Evolutionary conservation across 2,113 vertebrate genomes (phyloP).

Genomic region (Holacanthus passer): DNA sequence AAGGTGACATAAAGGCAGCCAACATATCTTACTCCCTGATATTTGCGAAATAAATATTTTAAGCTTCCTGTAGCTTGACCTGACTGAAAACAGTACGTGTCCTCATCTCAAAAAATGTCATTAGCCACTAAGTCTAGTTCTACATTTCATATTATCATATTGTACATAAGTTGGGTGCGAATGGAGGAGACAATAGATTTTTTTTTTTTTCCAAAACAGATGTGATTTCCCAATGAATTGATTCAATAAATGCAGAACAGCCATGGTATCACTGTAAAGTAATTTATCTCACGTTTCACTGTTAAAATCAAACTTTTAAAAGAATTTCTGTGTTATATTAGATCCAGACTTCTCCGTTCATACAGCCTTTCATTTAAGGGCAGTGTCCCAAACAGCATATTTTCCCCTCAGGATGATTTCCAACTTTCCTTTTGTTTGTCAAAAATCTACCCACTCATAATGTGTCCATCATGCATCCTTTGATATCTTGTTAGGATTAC

Average conservation of each 20-base stretch:
- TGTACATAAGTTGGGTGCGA: neutral
- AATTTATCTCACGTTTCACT: neutral
- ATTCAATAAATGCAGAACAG: neutral
- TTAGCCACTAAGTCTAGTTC: neutral
- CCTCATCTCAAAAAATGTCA: neutral
- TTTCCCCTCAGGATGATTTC: conserved; percentile 14
- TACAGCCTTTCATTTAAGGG: conserved; percentile 17
- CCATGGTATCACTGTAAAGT: neutral
- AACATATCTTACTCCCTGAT: neutral
- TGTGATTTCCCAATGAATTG: neutral
- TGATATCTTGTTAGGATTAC: neutral
- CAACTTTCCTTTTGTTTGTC: conserved; percentile 15
- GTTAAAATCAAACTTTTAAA: conserved; percentile 7
- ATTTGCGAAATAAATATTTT: neutral
- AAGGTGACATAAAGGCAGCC: neutral
- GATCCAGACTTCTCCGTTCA: conserved; percentile 8
- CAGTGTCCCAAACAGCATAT: conserved; percentile 13
- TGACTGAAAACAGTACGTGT: neutral
- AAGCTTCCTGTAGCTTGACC: neutral
- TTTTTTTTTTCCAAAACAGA: neutral
- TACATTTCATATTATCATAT: neutral
- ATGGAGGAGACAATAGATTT: neutral
- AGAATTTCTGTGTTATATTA: conserved; percentile 8
- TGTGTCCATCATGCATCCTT: neutral
- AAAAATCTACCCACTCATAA: neutral